Evolutionary conservation across 2,113 vertebrate genomes (phyloP).

Genomic region (Enhydra lutris): DNA sequence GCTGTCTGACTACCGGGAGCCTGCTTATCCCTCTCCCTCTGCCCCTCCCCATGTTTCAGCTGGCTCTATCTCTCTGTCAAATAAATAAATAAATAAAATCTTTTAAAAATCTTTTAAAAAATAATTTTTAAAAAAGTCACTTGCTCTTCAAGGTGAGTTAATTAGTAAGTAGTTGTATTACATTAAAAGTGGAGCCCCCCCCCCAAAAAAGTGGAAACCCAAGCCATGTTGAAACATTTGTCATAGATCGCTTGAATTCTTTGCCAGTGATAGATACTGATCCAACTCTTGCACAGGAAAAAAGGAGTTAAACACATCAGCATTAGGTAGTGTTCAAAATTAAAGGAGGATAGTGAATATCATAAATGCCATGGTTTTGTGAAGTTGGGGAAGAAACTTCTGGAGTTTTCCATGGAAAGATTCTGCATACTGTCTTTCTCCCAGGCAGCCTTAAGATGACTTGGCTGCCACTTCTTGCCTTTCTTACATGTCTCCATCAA

Average conservation of each 20-base stretch:
- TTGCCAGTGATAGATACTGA: neutral
- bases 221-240: neutral
- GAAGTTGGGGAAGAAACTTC: neutral
- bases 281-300: neutral
- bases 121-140: neutral
- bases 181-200: neutral
- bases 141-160: neutral
- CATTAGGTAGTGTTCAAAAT: neutral
- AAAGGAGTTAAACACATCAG: neutral
- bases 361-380: no score
- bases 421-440: neutral
- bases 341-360: neutral
- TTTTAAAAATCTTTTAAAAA: no score
- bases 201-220: neutral
- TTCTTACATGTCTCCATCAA: neutral
- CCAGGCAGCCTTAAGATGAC: neutral
- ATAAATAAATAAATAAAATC: no score
- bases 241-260: neutral
- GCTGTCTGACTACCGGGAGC: no score
- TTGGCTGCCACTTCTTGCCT: neutral
- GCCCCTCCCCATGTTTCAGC: no score
- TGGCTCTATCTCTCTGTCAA: no score
- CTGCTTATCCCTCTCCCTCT: no score
- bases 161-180: neutral
- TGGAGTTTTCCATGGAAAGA: neutral